Conservation (phyloP, 2,888 invertebrate species). For the Brachylomia viminalis region DNA sequence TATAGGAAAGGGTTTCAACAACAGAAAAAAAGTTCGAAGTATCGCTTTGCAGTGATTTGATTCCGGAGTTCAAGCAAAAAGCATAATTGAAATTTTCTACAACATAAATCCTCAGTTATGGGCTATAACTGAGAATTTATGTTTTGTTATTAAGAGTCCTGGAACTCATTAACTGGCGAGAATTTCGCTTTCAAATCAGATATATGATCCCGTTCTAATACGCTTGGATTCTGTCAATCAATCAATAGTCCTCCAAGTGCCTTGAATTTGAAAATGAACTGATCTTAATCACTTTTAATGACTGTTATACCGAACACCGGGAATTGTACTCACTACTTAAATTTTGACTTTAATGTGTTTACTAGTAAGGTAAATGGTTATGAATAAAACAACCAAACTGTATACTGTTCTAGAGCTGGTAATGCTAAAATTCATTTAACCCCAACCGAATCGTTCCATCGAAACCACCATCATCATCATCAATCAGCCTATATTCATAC, state of each 20-base stretch:
- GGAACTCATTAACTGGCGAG: conserved; percentile 21
- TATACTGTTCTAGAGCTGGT: no score
- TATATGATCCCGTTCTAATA: conserved; percentile 17
- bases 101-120: conserved; percentile 46
- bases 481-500: no score
- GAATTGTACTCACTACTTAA: no score
- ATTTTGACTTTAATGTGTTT: no score
- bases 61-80: conserved; percentile 31
- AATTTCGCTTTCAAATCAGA: conserved; percentile 16
- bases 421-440: no score
- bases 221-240: background rate
- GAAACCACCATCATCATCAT: no score
- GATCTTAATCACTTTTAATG: background rate
- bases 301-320: no score
- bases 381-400: no score
- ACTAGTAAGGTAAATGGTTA: no score
- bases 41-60: conserved; percentile 17
- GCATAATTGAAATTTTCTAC: conserved; percentile 51
- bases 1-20: background rate
- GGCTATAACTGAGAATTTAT: conserved; percentile 39
- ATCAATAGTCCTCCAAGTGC: background rate
- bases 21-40: background rate
- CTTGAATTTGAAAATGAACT: background rate
- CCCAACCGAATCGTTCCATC: no score
- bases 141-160: conserved; percentile 33